Evolutionary conservation across 2,113 vertebrate species (phyloP).

Genomic region (Argyrosomus japonicus): DNA sequence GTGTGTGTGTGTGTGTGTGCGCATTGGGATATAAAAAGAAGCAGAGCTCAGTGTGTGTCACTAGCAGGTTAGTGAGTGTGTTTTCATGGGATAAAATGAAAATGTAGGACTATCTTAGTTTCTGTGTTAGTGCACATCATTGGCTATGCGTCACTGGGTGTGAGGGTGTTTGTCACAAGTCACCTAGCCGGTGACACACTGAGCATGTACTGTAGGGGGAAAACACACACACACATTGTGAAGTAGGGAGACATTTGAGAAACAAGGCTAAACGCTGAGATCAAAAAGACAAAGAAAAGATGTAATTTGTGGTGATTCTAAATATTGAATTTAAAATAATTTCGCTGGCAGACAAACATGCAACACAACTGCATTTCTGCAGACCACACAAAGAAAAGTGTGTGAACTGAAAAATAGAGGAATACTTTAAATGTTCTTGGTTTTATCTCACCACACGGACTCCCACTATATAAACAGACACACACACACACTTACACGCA

Average conservation of each 20-base stretch:
- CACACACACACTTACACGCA: slow-evolving; percentile 35
- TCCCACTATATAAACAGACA: slow-evolving; percentile 36
- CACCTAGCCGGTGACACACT: background rate
- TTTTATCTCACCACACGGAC: slow-evolving; percentile 42
- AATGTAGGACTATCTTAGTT: background rate
- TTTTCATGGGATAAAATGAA: background rate
- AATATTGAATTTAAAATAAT: background rate
- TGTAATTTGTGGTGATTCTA: background rate
- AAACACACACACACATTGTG: background rate
- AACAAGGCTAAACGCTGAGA: background rate
- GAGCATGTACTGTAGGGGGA: background rate
- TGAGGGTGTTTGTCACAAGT: slow-evolving; percentile 5
- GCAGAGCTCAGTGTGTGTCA: slow-evolving; percentile 35
- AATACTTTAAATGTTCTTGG: slow-evolving; percentile 15
- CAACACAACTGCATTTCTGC: background rate
- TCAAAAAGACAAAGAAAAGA: slow-evolving; percentile 11
- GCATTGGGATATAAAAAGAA: slow-evolving; percentile 20
- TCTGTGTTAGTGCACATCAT: background rate
- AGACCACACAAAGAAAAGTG: slow-evolving; percentile 3
- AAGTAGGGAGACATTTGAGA: background rate
- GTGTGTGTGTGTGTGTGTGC: background rate
- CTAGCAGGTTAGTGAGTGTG: slow-evolving; percentile 16
- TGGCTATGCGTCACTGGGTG: slow-evolving; percentile 1
- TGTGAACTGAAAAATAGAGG: slow-evolving; percentile 9
- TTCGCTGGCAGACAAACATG: background rate